Conservation (phyloP, 1,140 invertebrate species). For the Cotesia vestalis region DNA sequence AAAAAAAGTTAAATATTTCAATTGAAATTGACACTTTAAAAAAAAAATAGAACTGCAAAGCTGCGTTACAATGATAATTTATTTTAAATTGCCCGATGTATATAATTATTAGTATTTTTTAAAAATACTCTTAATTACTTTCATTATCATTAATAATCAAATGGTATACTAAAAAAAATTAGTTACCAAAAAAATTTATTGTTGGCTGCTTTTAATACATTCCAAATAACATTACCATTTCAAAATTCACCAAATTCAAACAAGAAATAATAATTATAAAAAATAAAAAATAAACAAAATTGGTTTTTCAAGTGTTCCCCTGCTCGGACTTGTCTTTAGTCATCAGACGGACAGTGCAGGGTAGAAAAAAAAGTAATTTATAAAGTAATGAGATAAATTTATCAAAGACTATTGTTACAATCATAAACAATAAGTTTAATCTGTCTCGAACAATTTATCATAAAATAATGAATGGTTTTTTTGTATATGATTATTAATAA, state of each 20-base stretch:
- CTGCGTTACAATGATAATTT: constrained; percentile 18
- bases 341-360: constrained; percentile 43
- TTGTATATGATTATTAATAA: constrained; percentile 59
- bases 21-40: neutral
- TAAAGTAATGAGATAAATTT: constrained; percentile 25
- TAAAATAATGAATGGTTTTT: constrained; percentile 49
- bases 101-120: constrained; percentile 34
- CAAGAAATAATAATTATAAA: neutral
- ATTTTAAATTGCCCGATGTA: constrained; percentile 28
- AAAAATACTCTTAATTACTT: constrained; percentile 4
- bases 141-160: constrained; percentile 21
- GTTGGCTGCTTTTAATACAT: constrained; percentile 31
- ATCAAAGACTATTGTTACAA: constrained; percentile 47
- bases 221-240: constrained; percentile 22
- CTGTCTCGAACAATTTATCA: constrained; percentile 48
- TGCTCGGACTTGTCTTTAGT: constrained; percentile 39
- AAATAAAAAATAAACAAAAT: neutral
- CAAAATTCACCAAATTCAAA: neutral
- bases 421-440: constrained; percentile 38
- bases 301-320: constrained; percentile 23
- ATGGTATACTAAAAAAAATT: neutral
- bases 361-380: constrained; percentile 37
- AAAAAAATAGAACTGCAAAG: constrained; percentile 15
- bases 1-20: no score
- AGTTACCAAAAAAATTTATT: constrained; percentile 6